Base-by-base conservation (phyloP, 2,888 invertebrate species). In the Drosophila stalkeri region DNA sequence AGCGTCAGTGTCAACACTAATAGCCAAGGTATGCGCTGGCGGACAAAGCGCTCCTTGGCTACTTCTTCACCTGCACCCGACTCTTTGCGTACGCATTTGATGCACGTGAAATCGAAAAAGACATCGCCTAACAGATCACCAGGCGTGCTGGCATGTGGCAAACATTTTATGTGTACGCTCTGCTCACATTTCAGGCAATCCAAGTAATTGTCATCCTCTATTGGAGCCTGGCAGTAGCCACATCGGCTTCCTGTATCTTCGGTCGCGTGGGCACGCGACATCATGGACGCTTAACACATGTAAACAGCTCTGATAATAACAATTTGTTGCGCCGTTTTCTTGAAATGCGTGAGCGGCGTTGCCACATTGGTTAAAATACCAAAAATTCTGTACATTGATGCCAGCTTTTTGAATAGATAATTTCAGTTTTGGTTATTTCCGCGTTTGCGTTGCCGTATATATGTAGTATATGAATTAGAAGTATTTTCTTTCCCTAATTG, bases 11-110 rank as follows among this genome's bases (percentile, higher is more conserved):
- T 94, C 7, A 97, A 94, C 2, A 96, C 95, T 90, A 96, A 95
- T 1, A 97, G 94, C 97, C 97, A 97, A 6, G 96, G 95, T 90
- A 97, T 94, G 88, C 94, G 95, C 59, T 95, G 95, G 9, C 97
- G 94, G 6, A 92, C 91, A 81, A 96, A 94, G 7, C 93, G 87
- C 91, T 97, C 96, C 31, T 93, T 93, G 3, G 74, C 64, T 9
- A 92, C 90, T 0, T 92, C 86, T 1, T 94, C 96, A 56, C 31
- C 27, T 4, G 20, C 2, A 8, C 16, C 16, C 2, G 55, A n/a
- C 43, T 82, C 73, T n/a, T 55, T 86, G 0, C 93, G 87, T 5
- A 95, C 95, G 87, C 97, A 97, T 67, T 95, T 94, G 46, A 93
- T 92, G 84, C 97, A 97, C 2, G 94, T 95, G 69, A 95, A 96